Evolutionary conservation across 1,140 invertebrate genomes (phyloP).

Genomic region (Helicoverpa armigera): DNA sequence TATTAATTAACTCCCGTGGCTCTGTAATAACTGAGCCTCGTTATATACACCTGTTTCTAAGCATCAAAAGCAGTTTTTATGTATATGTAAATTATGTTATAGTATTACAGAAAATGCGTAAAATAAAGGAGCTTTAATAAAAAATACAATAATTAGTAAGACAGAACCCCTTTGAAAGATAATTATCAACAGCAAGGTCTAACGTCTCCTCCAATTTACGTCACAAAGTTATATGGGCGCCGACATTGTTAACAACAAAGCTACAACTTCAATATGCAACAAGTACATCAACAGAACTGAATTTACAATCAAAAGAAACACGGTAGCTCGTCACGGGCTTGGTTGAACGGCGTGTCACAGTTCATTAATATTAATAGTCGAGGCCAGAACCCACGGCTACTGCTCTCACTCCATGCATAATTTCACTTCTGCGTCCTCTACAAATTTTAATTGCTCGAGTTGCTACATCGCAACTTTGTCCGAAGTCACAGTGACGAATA

Average conservation of each 20-base stretch:
- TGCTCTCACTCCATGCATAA: constrained; percentile 80
- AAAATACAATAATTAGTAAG: neutral
- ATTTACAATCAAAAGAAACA: constrained; percentile 82
- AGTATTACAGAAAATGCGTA: neutral
- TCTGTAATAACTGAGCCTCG: neutral
- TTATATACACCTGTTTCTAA: too few relatives aligned
- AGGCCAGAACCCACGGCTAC: constrained; percentile 68
- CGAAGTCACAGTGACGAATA: constrained; percentile 57
- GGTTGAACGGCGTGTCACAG: constrained; percentile 74
- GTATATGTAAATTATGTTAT: too few relatives aligned
- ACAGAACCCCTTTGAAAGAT: neutral
- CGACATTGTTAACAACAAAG: constrained; percentile 34
- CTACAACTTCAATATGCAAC: constrained; percentile 66
- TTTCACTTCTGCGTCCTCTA: constrained; percentile 68
- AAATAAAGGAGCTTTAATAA: neutral
- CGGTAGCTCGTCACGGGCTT: constrained; percentile 60
- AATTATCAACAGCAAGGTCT: constrained; percentile 19
- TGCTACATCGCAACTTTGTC: constrained; percentile 68
- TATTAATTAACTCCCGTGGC: neutral
- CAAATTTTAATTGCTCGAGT: constrained; percentile 75
- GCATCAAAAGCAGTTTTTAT: too few relatives aligned
- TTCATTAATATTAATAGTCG: constrained; percentile 83
- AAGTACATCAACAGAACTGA: constrained; percentile 72
- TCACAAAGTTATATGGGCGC: constrained; percentile 7
- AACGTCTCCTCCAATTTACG: constrained; percentile 32